phyloP scores from a whole-genome alignment of 1,140 invertebrate genomes.

The Eufriesea mexicana region DNA sequence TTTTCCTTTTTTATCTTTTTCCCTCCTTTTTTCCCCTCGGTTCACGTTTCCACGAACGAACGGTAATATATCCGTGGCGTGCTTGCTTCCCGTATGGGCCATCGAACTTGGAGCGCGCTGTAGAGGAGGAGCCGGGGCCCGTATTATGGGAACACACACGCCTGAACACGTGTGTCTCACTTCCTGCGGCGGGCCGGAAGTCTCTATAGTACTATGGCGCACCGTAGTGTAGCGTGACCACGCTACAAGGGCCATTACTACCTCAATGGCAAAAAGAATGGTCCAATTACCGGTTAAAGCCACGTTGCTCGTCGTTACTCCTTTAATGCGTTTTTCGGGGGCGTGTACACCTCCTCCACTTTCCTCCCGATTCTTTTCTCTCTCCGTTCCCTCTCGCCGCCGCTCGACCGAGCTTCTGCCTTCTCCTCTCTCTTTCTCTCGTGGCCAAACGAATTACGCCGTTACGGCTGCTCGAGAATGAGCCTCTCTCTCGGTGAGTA shows the following conservation, averaged over 20 bases:
- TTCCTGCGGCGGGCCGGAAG: constrained; percentile 81
- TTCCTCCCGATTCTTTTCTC: background rate
- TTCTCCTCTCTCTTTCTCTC: too few species aligned
- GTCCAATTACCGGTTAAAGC: constrained; percentile 73
- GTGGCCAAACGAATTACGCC: too few species aligned
- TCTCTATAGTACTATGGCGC: constrained; percentile 79
- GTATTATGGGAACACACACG: constrained; percentile 76
- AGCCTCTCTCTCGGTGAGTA: too few species aligned
- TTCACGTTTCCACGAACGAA: constrained; percentile 45
- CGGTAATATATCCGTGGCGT: constrained; percentile 49
- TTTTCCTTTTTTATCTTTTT: constrained; percentile 13
- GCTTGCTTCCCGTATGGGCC: constrained; percentile 37
- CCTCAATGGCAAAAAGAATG: constrained; percentile 74
- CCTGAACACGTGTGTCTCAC: constrained; percentile 80
- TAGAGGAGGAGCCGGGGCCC: constrained; percentile 50
- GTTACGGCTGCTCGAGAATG: too few species aligned
- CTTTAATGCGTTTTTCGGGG: constrained; percentile 45
- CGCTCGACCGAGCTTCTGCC: too few species aligned
- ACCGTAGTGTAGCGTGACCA: constrained; percentile 77
- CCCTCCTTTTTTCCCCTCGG: constrained; percentile 9
- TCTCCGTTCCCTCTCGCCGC: background rate
- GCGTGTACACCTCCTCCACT: constrained; percentile 4
- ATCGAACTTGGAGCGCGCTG: constrained; percentile 59
- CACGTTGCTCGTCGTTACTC: constrained; percentile 49
- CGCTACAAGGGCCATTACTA: constrained; percentile 76